These are phyloP conservation scores for Knipowitschia caucasica DNA, from an alignment of 2,797 vertebrate genomes.

Conservation along the genomic window DNA sequence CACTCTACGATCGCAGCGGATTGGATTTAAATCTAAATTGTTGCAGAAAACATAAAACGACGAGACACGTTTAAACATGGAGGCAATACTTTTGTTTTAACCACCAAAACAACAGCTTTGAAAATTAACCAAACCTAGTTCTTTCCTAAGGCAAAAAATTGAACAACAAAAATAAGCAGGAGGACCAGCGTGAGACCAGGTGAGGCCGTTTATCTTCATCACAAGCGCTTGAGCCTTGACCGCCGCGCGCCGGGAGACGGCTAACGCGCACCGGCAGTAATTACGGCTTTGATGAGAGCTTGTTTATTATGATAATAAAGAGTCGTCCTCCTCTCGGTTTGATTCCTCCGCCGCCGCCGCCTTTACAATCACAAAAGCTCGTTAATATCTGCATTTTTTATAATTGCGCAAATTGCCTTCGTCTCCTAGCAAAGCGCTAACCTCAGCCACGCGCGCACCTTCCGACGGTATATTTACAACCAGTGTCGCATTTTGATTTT, in stretches of 20 bases:
- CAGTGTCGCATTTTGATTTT: constrained; percentile 39
- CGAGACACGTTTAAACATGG: too few species aligned
- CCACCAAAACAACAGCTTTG: too few species aligned
- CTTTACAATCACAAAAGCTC: constrained; percentile 39
- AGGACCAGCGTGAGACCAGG: constrained; percentile 7
- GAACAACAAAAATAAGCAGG: too few species aligned
- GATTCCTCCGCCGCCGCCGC: constrained; percentile 53
- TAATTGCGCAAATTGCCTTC: constrained; percentile 51
- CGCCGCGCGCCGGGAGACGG: constrained; percentile 82
- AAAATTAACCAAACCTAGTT: too few species aligned
- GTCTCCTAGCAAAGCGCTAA: constrained; percentile 46
- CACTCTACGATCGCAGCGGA: too few species aligned
- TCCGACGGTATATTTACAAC: too few species aligned
- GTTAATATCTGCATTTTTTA: constrained; percentile 23
- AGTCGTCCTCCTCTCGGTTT: constrained; percentile 52
- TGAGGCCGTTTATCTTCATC: constrained; percentile 82
- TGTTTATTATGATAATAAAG: constrained; percentile 86
- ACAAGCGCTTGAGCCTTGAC: constrained; percentile 80
- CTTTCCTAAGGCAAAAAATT: too few species aligned
- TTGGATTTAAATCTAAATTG: too few species aligned
- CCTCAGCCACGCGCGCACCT: constrained; percentile 39
- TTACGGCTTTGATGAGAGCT: constrained; percentile 89
- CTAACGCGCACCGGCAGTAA: constrained; percentile 91
- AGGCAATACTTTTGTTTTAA: too few species aligned
- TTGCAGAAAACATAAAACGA: too few species aligned